A percentile compares a stretch with the other conserved stretches of the same genome.
Conservation (phyloP, 64 coral and sea anemone species). For the Cladopsammia gracilis region DNA sequence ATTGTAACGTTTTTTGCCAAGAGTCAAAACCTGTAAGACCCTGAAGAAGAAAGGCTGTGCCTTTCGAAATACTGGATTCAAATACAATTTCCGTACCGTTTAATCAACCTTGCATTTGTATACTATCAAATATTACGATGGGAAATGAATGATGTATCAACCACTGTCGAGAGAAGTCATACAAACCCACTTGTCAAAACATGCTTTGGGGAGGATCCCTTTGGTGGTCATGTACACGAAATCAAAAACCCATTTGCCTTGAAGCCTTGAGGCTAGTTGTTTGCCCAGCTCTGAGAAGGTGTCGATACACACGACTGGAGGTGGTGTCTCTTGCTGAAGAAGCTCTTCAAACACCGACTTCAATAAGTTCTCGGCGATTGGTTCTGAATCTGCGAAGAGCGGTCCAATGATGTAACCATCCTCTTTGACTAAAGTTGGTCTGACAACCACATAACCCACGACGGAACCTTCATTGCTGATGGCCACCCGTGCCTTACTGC, state of each 20-base stretch:
- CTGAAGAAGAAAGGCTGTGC: too few relatives aligned
- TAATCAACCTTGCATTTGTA: too few relatives aligned
- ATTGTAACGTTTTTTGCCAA: too few relatives aligned
- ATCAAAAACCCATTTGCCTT: background rate
- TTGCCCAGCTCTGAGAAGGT: background rate
- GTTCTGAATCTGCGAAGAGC: constrained; percentile 19
- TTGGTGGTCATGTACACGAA: constrained; percentile 7
- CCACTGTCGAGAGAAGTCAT: constrained; percentile 15
- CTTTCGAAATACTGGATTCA: too few relatives aligned
- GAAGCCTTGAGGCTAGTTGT: background rate
- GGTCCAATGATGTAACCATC: constrained; percentile 56
- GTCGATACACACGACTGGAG: background rate
- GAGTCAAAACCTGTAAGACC: too few relatives aligned
- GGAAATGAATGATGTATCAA: background rate
- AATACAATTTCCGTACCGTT: too few relatives aligned
- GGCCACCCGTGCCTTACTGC: constrained; percentile 34
- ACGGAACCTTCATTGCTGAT: constrained; percentile 16
- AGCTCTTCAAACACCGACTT: constrained; percentile 35
- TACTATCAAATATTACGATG: too few relatives aligned
- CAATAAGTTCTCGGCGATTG: constrained; percentile 44
- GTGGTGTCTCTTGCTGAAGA: background rate
- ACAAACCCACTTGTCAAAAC: constrained; percentile 48
- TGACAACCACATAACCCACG: constrained; percentile 34
- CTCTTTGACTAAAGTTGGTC: constrained; percentile 26
- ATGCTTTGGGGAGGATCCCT: background rate